These are phyloP conservation scores for Bubalus kerabau DNA, from an alignment of 2,113 vertebrate species.

Conservation along the genomic window DNA sequence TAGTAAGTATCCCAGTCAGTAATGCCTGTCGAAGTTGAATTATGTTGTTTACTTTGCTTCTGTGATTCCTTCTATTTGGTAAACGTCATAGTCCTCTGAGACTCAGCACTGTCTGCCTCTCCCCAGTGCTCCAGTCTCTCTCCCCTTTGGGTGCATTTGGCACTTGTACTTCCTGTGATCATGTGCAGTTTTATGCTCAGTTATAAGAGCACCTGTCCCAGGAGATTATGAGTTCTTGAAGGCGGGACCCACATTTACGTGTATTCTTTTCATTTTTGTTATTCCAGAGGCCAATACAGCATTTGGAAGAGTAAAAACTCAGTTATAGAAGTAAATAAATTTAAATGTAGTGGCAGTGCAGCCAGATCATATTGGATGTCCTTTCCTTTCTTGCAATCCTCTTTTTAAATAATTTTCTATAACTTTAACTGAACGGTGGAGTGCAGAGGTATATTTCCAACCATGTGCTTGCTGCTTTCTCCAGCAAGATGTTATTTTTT, in stretches of 20 bases:
- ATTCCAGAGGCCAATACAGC: neutral
- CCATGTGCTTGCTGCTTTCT: neutral
- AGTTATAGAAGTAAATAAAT: neutral
- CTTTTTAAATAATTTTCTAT: neutral
- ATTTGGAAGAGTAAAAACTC: neutral
- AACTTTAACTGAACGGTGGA: neutral
- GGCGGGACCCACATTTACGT: rapidly evolving
- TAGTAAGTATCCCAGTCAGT: neutral
- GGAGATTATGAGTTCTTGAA: neutral
- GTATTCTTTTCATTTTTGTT: neutral
- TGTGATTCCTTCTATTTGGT: neutral
- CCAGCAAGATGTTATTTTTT: neutral
- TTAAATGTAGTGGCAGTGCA: too few relatives aligned
- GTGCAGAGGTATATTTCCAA: neutral
- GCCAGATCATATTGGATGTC: neutral
- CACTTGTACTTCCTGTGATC: rapidly evolving
- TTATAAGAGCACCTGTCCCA: neutral
- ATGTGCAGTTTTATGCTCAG: rapidly evolving
- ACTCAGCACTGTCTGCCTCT: neutral
- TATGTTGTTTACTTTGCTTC: rapidly evolving
- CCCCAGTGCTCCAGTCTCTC: too few relatives aligned
- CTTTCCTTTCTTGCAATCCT: neutral
- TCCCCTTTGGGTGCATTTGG: neutral
- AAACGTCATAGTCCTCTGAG: neutral
- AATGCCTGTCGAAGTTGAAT: neutral